These are phyloP conservation scores for Hydriomena furcata DNA, from an alignment of 2,888 invertebrate genomes.

Conservation along the genomic window DNA sequence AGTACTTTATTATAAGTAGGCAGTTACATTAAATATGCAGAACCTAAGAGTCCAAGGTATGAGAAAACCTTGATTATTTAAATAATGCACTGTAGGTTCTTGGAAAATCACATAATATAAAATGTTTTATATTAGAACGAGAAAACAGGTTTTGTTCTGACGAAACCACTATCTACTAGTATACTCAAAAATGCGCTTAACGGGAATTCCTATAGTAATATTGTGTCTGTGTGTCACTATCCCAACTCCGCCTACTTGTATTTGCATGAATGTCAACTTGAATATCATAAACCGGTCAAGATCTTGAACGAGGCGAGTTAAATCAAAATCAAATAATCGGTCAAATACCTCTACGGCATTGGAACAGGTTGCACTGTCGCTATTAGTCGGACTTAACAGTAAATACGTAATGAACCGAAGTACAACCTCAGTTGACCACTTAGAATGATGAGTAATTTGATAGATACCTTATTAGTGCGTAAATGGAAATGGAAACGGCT, in stretches of 20 bases:
- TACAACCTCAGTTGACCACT: constrained; percentile 2
- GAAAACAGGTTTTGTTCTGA: constrained; percentile 5
- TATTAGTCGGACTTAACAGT: constrained; percentile 35
- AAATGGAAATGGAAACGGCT: no score
- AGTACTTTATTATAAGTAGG: no score
- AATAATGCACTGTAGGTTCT: background rate
- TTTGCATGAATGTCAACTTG: constrained; percentile 34
- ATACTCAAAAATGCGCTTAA: constrained; percentile 30
- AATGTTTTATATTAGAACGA: background rate
- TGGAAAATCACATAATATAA: background rate
- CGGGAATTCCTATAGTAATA: constrained; percentile 25
- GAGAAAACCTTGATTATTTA: constrained; percentile 15
- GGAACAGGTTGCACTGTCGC: constrained; percentile 39
- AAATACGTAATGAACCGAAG: constrained; percentile 29
- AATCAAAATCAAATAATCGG: constrained; percentile 43
- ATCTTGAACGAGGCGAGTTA: constrained; percentile 22
- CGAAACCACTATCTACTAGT: background rate
- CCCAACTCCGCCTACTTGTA: constrained; percentile 22
- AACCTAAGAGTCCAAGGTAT: constrained; percentile 15
- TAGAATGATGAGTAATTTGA: constrained; percentile 3
- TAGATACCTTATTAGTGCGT: no score
- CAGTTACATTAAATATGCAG: constrained; percentile 16
- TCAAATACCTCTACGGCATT: constrained; percentile 42
- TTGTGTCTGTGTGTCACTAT: constrained; percentile 34
- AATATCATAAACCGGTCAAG: constrained; percentile 32